Conservation (phyloP, 2,113 vertebrate species). For the Platichthys stellatus region DNA sequence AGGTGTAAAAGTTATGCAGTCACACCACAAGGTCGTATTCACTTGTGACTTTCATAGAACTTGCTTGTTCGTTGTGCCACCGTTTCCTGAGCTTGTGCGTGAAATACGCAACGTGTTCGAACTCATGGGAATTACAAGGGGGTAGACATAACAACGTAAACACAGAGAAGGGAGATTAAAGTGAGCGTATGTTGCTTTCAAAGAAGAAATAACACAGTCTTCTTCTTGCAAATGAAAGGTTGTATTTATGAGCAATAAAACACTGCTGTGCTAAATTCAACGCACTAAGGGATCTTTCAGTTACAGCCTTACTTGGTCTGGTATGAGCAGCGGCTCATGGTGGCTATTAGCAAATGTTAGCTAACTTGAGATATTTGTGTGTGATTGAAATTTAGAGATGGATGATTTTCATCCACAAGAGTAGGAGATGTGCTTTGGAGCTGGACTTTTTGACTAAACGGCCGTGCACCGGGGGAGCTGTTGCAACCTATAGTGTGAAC, state of each 20-base stretch:
- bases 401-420: too few species aligned
- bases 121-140: constrained; percentile 34
- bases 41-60: constrained; percentile 42
- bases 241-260: constrained; percentile 27
- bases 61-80: constrained; percentile 55
- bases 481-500: too few species aligned
- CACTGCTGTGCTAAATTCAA: constrained; percentile 1
- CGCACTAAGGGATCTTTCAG: background rate
- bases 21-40: constrained; percentile 47
- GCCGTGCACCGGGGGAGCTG: too few species aligned
- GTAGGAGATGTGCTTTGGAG: too few species aligned
- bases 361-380: background rate
- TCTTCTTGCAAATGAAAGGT: constrained; percentile 8
- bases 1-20: constrained; percentile 51
- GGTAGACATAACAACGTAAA: constrained; percentile 39
- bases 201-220: constrained; percentile 26
- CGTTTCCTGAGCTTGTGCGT: constrained; percentile 46
- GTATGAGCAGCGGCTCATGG: background rate
- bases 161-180: constrained; percentile 24
- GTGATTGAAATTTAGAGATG: background rate
- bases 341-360: background rate
- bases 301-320: constrained; percentile 5
- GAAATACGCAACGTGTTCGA: constrained; percentile 28
- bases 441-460: too few species aligned
- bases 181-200: constrained; percentile 5